A percentile compares a stretch with the other conserved stretches of the same genome.
Evolutionary conservation across 1,140 invertebrate genomes (phyloP).

Genomic region (Drosophila malerkotliana): DNA sequence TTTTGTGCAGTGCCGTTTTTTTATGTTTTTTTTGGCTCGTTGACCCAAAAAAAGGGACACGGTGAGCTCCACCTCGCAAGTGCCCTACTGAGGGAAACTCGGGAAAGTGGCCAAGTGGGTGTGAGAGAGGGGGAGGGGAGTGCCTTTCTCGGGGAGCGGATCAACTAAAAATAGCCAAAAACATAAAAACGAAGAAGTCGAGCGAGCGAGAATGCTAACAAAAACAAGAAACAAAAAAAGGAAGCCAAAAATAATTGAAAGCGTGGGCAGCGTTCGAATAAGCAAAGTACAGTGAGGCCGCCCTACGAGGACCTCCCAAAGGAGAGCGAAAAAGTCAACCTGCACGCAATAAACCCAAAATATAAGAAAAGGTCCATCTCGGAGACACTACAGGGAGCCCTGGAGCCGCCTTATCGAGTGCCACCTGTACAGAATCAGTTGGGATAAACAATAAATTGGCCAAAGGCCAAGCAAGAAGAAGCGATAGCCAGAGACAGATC

Average conservation of each 20-base stretch:
- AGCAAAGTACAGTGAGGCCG: slow-evolving; percentile 21
- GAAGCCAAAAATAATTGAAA: slow-evolving; percentile 43
- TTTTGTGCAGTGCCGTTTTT: slow-evolving; percentile 5
- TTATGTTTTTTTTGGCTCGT: slow-evolving; percentile 9
- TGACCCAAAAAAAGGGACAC: slow-evolving; percentile 46
- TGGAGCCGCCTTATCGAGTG: background rate
- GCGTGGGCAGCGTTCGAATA: slow-evolving; percentile 51
- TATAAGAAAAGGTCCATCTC: background rate
- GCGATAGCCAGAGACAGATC: slow-evolving; percentile 23
- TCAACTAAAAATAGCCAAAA: slow-evolving; percentile 60
- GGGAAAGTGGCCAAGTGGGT: slow-evolving; percentile 26
- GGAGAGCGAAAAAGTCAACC: background rate
- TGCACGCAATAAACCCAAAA: background rate
- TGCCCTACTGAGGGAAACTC: no score
- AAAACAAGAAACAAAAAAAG: slow-evolving; percentile 28
- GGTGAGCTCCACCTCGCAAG: slow-evolving; percentile 21
- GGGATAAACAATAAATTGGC: slow-evolving; percentile 71
- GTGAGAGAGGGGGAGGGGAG: slow-evolving; percentile 4
- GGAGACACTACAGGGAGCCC: no score
- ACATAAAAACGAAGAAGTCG: slow-evolving; percentile 25
- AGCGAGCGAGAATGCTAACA: slow-evolving; percentile 9
- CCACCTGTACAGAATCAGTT: slow-evolving; percentile 35
- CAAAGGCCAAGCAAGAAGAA: slow-evolving; percentile 36
- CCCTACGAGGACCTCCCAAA: background rate
- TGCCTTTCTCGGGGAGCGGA: slow-evolving; percentile 25